Conservation (phyloP, 2,888 invertebrate species). For the Dichetophora obliterata region DNA sequence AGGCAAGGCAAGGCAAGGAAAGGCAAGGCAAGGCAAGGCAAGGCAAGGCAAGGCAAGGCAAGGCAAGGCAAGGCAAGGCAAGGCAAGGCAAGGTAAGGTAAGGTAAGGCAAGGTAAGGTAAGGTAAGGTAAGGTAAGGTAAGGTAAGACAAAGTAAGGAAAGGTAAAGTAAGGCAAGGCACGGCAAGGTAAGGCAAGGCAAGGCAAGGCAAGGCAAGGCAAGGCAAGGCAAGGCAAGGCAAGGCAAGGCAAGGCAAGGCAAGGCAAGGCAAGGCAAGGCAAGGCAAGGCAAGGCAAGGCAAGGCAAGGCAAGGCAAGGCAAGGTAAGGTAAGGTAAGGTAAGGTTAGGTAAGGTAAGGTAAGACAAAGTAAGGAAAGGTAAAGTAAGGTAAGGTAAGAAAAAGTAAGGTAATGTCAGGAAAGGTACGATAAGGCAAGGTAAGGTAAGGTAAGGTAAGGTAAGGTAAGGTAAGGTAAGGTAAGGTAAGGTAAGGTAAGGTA, state of each 20-base stretch:
- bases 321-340: constrained; percentile 21
- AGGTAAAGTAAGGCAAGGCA: constrained; percentile 32
- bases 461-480: constrained; percentile 24
- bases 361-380: constrained; percentile 26
- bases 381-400: constrained; percentile 29
- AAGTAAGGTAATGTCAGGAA: constrained; percentile 27
- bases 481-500: constrained; percentile 12
- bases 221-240: constrained; percentile 26
- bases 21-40: no score
- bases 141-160: constrained; percentile 29
- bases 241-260: constrained; percentile 13
- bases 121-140: constrained; percentile 24
- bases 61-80: no score
- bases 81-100: no score
- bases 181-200: constrained; percentile 31
- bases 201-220: constrained; percentile 27
- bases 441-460: constrained; percentile 21
- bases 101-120: constrained; percentile 34
- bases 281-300: constrained; percentile 25
- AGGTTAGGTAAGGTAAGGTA: constrained; percentile 25
- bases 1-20: no score
- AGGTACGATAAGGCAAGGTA: constrained; percentile 28
- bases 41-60: no score
- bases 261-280: constrained; percentile 29
- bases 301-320: constrained; percentile 20